Evolutionary conservation across 2,797 vertebrate genomes (phyloP).

Genomic region (Meriones psammophilus): DNA sequence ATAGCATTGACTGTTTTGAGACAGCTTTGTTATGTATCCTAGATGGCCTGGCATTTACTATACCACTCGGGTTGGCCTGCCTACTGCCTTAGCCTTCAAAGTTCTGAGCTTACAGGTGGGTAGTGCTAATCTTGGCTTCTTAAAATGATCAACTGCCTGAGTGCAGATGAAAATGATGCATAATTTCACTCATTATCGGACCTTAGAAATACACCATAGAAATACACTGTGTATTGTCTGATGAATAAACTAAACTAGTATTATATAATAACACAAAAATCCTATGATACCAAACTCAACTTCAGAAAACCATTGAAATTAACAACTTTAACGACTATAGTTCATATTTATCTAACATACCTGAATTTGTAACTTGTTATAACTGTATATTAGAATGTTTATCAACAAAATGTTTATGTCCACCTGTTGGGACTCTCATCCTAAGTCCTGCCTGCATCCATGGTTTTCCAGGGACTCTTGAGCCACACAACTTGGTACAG

Average conservation of each 20-base stretch:
- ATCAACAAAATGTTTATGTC: conserved; percentile 23
- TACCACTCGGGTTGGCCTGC: no score
- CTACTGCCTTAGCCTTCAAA: background rate
- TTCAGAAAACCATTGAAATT: conserved; percentile 15
- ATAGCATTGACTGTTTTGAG: background rate
- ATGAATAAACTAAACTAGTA: conserved; percentile 45
- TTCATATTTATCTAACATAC: background rate
- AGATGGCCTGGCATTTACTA: background rate
- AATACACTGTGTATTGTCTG: background rate
- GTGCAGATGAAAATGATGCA: background rate
- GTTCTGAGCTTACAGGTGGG: background rate
- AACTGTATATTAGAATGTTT: background rate
- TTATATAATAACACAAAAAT: conserved; percentile 23
- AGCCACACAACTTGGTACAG: background rate
- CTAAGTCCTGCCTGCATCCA: background rate
- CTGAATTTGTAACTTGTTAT: conserved; percentile 50
- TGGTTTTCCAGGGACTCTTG: background rate
- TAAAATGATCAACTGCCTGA: background rate
- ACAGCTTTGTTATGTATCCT: background rate
- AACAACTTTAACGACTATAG: conserved; percentile 16
- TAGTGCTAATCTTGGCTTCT: background rate
- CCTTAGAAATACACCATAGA: background rate
- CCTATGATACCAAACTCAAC: background rate
- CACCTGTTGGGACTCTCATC: background rate
- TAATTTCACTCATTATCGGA: conserved; percentile 16